Base-by-base conservation (phyloP, 2,888 invertebrate species). In the Onchidella celtica region DNA sequence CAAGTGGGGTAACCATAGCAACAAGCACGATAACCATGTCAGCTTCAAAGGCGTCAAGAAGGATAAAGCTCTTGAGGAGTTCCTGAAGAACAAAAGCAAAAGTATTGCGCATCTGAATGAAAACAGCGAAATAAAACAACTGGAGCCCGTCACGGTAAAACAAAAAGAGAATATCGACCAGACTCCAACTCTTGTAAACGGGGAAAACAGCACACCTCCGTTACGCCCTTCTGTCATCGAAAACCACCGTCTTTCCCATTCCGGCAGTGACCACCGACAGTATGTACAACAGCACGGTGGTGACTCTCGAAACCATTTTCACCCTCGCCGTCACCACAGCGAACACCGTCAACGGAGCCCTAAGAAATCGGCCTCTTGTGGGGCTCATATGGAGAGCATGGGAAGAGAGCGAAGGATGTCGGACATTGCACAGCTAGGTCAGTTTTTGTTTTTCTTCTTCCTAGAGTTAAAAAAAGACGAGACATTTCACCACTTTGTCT, bases 391-490 rank as follows among this genome's bases (percentile, higher is more conserved):
- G 0, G 57, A 72, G 32, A n/a, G 4, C 4, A 11, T n/a, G 11
- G 34, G n/a, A 21, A 55, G 34, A 14, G 57, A 72, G 29, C 11
- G 72, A 14, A 72, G 72, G 34, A 0, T 72, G 0, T 72, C 72
- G 6, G 55, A 57, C 6, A 32, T 72, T n/a, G 72, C 34, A 17
- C 55, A 55, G n/a, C 57, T 72, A 3, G 72, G 72, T 72, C 21
- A 57, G 72, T 72, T n/a, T 14, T 57, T 11, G n/a, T n/a, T n/a
- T 9, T 57, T n/a, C 24, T 4, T 11, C 3, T 24, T n/a, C 57
- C 3, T 57, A 3, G 47, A 47, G 17, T 11, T 11, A 47, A 47
- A 47, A 47, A 17, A 47, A 47, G 47, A 47, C 9, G 47, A 47
- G 17, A 47, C 9, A 47, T n/a, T n/a, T n/a, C n/a, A n/a, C n/a